These are phyloP conservation scores for Asobara japonica DNA, from an alignment of 1,140 invertebrate genomes.

Conservation along the genomic window DNA sequence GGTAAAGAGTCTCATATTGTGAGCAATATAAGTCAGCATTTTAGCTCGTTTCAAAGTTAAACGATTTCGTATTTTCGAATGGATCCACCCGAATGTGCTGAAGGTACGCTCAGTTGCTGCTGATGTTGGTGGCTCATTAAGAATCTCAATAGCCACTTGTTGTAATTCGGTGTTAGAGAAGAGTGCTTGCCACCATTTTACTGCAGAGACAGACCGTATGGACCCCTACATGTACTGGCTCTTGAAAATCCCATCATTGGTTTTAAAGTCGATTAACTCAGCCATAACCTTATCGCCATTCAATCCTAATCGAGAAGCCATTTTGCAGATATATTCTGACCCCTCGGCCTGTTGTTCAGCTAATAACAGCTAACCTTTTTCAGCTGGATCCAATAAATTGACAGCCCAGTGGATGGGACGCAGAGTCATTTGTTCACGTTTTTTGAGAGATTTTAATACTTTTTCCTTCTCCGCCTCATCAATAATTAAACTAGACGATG, in stretches of 20 bases:
- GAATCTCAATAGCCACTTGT: slow-evolving; percentile 26
- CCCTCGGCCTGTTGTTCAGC: background rate
- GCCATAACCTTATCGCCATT: slow-evolving; percentile 45
- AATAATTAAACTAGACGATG: background rate
- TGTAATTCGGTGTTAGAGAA: slow-evolving; percentile 20
- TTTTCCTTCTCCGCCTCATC: background rate
- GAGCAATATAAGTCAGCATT: slow-evolving; percentile 24
- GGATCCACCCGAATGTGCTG: slow-evolving; percentile 24
- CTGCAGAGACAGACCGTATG: background rate
- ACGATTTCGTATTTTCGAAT: slow-evolving; percentile 20
- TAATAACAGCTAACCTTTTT: background rate
- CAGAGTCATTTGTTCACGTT: background rate
- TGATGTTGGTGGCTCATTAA: slow-evolving; percentile 22
- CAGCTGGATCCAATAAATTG: slow-evolving; percentile 19
- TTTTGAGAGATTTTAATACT: background rate
- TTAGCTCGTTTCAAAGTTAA: slow-evolving; percentile 6
- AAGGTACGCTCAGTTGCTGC: slow-evolving; percentile 26
- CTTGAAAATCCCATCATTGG: slow-evolving; percentile 23
- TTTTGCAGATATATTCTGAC: background rate
- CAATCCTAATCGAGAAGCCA: slow-evolving; percentile 2
- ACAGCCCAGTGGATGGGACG: background rate
- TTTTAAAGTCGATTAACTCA: slow-evolving; percentile 30
- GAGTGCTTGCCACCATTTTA: slow-evolving; percentile 21
- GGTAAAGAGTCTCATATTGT: slow-evolving; percentile 24
- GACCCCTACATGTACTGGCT: background rate